phyloP scores from a whole-genome alignment of 2,113 vertebrate genomes.

The Rhinoderma darwinii region DNA sequence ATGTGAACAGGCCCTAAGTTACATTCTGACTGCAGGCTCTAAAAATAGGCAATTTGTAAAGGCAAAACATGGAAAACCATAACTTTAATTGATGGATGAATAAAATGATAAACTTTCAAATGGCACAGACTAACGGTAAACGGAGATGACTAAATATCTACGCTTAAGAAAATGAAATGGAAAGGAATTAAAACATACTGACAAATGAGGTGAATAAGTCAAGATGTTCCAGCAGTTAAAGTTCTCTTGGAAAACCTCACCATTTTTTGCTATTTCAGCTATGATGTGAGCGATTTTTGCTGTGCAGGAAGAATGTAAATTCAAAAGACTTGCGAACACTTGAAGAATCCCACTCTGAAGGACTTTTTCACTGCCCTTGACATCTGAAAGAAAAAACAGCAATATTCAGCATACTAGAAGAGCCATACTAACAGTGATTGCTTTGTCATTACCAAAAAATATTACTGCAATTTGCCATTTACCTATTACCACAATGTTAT shows the following conservation, averaged over 20 bases:
- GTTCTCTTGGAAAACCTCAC: conserved; percentile 83
- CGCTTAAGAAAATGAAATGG: conserved; percentile 76
- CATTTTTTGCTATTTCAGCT: conserved; percentile 98
- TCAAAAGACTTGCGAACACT: conserved; percentile 83
- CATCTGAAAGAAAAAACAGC: conserved; percentile 78
- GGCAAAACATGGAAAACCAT: background rate
- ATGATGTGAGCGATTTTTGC: conserved; percentile 97
- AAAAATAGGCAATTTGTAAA: no score
- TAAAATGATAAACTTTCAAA: background rate
- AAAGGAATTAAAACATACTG: conserved; percentile 81
- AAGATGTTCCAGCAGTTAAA: conserved; percentile 80
- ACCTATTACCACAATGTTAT: no score
- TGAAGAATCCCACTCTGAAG: conserved; percentile 90
- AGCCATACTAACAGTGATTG: background rate
- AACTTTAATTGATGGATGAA: background rate
- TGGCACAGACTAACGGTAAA: background rate
- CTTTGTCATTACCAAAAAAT: background rate
- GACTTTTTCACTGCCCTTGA: conserved; percentile 91
- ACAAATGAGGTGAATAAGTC: conserved; percentile 79
- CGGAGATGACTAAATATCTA: background rate
- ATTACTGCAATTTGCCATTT: no score
- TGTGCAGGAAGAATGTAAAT: conserved; percentile 85
- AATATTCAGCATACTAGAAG: background rate
- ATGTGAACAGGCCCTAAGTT: no score
- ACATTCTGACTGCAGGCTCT: no score